A percentile compares a stretch with the other conserved stretches of the same genome.
Conservation (phyloP, 2,797 vertebrate genomes). For the Tadarida brasiliensis region DNA sequence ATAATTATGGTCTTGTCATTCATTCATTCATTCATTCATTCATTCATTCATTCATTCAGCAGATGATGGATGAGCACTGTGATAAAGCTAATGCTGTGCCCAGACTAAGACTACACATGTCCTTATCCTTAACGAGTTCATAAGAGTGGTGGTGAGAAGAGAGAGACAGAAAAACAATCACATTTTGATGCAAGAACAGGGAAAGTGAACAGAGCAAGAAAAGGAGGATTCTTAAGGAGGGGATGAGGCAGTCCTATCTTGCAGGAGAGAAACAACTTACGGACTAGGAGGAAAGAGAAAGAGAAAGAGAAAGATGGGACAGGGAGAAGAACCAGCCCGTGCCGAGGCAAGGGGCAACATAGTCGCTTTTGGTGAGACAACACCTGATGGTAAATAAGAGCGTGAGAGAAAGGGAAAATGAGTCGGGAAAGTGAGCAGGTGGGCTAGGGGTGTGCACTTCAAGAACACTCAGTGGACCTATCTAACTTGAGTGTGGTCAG, state of each 20-base stretch:
- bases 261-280: neutral
- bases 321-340: neutral
- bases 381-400: neutral
- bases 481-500: neutral
- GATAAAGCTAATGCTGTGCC: neutral
- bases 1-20: neutral
- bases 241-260: rapidly evolving
- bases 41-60: neutral
- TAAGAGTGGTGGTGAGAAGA: neutral
- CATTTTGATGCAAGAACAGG: neutral
- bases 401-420: neutral
- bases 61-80: neutral
- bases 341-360: rapidly evolving
- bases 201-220: neutral
- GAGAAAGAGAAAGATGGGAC: neutral
- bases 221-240: neutral
- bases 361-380: neutral
- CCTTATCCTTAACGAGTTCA: neutral
- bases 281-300: neutral
- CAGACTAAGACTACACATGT: neutral
- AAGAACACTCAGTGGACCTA: neutral
- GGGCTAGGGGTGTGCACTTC: too few relatives aligned
- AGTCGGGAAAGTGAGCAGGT: neutral
- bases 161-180: neutral
- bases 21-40: neutral